phyloP scores from a whole-genome alignment of 2,888 invertebrate species.

The Liopterus haemorrhoidalis region DNA sequence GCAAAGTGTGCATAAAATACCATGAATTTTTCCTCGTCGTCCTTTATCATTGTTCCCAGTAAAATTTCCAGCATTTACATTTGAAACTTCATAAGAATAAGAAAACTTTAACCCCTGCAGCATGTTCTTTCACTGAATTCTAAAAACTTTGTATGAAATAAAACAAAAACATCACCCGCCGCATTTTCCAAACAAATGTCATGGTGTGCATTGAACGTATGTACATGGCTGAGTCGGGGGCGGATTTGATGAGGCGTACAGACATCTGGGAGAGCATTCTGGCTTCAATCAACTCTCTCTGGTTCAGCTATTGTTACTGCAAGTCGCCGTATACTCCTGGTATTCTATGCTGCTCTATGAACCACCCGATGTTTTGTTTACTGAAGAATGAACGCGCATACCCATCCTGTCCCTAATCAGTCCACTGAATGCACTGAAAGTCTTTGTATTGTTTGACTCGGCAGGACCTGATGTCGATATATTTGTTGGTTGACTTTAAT shows the following conservation, averaged over 20 bases:
- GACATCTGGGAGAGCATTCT: neutral
- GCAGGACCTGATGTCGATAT: too few relatives aligned
- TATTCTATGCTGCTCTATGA: too few relatives aligned
- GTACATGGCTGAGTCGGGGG: neutral
- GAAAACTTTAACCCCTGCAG: neutral
- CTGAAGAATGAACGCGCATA: neutral
- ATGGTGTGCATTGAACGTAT: neutral
- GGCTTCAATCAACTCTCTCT: neutral
- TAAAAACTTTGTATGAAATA: too few relatives aligned
- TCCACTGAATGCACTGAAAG: too few relatives aligned
- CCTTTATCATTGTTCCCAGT: too few relatives aligned
- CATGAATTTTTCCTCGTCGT: too few relatives aligned
- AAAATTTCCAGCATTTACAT: neutral
- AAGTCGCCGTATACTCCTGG: neutral
- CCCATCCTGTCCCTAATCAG: neutral
- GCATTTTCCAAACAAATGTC: conserved; percentile 3
- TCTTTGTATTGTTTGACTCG: too few relatives aligned
- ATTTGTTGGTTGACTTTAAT: too few relatives aligned
- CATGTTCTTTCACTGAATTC: too few relatives aligned
- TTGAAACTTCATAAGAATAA: neutral
- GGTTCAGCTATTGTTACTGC: neutral
- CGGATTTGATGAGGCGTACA: conserved; percentile 3
- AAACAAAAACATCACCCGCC: too few relatives aligned
- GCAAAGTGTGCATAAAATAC: too few relatives aligned
- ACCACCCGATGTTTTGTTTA: neutral